Percentiles rank a stretch among this genome's conserved stretches.
Evolutionary conservation across 2,113 vertebrate genomes (phyloP).

Genomic region (Coptodon bakossiorum): DNA sequence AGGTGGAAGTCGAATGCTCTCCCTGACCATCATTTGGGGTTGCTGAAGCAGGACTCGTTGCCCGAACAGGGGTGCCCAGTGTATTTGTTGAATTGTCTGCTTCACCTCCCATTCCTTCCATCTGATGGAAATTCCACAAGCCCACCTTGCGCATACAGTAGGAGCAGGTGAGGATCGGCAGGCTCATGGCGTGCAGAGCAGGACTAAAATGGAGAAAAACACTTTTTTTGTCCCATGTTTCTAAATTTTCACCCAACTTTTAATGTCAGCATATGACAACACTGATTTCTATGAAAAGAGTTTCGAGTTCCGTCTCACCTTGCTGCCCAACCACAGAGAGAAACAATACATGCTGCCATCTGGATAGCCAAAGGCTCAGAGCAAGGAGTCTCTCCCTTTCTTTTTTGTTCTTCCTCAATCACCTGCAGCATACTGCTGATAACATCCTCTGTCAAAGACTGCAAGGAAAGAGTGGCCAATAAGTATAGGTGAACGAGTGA

Average conservation of each 20-base stretch:
- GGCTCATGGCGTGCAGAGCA: conserved; percentile 60
- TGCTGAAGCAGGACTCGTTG: background rate
- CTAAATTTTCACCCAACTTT: background rate
- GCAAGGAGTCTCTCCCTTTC: conserved; percentile 35
- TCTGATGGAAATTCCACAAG: conserved; percentile 88
- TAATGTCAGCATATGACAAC: background rate
- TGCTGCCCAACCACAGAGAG: conserved; percentile 88
- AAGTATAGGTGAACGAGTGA: background rate
- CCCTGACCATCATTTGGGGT: conserved; percentile 42
- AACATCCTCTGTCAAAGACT: conserved; percentile 86
- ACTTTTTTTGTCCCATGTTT: background rate
- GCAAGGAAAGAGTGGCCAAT: background rate
- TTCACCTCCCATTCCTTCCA: conserved; percentile 56
- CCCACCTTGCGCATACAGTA: conserved; percentile 90
- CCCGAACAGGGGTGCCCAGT: background rate
- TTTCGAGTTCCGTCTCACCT: conserved; percentile 68
- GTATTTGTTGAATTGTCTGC: conserved; percentile 47
- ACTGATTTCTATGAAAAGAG: background rate
- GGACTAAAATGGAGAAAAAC: conserved; percentile 55
- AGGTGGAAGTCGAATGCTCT: conserved; percentile 55
- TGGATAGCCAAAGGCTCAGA: conserved; percentile 78
- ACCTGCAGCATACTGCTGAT: conserved; percentile 80
- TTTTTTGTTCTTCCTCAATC: conserved; percentile 78
- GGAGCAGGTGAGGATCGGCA: conserved; percentile 82
- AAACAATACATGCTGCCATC: conserved; percentile 82